Base-by-base conservation (phyloP, 2,888 invertebrate genomes). In the Polymixis flavicincta region DNA sequence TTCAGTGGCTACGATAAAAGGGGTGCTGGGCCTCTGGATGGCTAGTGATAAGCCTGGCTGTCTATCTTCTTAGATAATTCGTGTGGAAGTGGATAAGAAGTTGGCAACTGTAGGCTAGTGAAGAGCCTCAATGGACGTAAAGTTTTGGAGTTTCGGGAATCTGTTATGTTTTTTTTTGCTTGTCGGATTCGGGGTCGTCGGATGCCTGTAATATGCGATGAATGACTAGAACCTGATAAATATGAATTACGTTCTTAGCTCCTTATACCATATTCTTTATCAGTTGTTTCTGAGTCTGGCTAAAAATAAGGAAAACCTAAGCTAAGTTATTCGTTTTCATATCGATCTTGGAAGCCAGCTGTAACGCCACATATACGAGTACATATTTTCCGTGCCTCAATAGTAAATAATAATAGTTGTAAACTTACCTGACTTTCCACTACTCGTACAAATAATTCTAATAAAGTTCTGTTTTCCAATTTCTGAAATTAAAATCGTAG, bases 1-100 rank as follows among this genome's bases (percentile, higher is more conserved):
- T 83, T 85, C 82, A 79, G 80, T 80, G 84, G 82, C 61, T 52
- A 48, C 68, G 83, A 82, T 84, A 85, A 84, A 85, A 80, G 74
- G 82, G 81, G 81, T 74, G 42, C 78, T 32, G 50, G 61, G 57
- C 28, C 19, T 19, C 60, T 55, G 76, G 66, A 7, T 64, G 78
- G 8, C 61, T 63, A 50, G 65, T 84, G 84, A 85, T 87, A 85
- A 76, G 37, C 68, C 28, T 45, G 13, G 5, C 65, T 63, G 84
- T 72, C 71, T 71, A 66, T 75, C 72, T 82, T 78, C 77, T 77
- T 32, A 61, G 63, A 67, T 68, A 63, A 67, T 70, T 78, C 66
- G 78, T 66, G 61, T 64, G 78, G 61, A 74, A 74, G n/a, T 74
- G 50, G 84, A 82, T 80, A 82, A 80, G 66, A 75, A 80, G 61